Base-by-base conservation (phyloP, 2,113 vertebrate species). In the Pachypanchax playfairii region DNA sequence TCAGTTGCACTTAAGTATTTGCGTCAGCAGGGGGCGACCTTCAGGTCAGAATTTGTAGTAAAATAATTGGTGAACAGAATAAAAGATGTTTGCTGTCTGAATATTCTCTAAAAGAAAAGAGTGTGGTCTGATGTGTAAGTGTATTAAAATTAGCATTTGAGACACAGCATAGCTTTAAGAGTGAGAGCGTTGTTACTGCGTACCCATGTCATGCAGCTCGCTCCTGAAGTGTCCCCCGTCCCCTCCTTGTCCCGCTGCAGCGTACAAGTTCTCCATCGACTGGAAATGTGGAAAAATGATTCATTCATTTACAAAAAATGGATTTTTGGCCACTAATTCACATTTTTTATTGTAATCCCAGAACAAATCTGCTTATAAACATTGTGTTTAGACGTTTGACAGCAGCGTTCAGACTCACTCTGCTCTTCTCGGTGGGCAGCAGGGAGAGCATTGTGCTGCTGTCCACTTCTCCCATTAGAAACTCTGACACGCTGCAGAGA, bases 381-480 rank as follows among this genome's bases (percentile, higher is more conserved):
- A n/a, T n/a, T n/a, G n/a, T n/a, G n/a, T n/a, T n/a, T n/a, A n/a
- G n/a, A n/a, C n/a, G n/a, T n/a, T n/a, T n/a, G n/a, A n/a, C n/a
- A n/a, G n/a, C n/a, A n/a, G n/a, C n/a, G 6, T 33, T 39, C 5
- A 13, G 38, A 50, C 94, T 92, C 82, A 99, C 97, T 93, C 96
- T 93, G 89, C 92, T 94, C 65, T 93, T 94, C 83, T 98, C 96
- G 0, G 94, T 93, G 1, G 91, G 96, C 18, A 94, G 91, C 73
- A 97, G 90, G 0, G 96, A 96, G 70, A 99, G 92, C 69, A 99
- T 81, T 0, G 95, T 97, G 83, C 93, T 99, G 87, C 94, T 96
- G 90, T 99, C 96, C 84, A 97, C 94, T 70, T 99, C 97, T 1
- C 97, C 97, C 95, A 97, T 95, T 88, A 99, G 92, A 86, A 97